Conservation (phyloP, 2,888 invertebrate genomes). For the Metalampra italica region DNA sequence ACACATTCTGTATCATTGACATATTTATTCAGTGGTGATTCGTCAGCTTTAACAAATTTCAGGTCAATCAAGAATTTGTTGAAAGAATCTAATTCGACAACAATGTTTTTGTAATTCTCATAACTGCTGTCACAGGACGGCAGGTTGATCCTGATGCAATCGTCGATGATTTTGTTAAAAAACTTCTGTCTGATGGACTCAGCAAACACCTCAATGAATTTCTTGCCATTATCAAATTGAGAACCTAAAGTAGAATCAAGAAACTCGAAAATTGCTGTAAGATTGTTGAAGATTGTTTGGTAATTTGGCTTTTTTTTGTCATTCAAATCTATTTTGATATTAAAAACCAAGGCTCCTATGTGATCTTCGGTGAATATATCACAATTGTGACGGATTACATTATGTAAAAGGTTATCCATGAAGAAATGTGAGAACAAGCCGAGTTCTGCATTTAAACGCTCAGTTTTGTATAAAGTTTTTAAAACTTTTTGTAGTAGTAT, state of each 20-base stretch:
- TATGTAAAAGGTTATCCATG: slow-evolving; percentile 54
- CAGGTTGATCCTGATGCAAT: slow-evolving; percentile 61
- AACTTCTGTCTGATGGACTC: slow-evolving; percentile 58
- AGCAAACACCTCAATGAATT: slow-evolving; percentile 62
- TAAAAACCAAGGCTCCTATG: slow-evolving; percentile 61
- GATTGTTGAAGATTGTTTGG: slow-evolving; percentile 64
- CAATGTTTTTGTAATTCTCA: slow-evolving; percentile 59
- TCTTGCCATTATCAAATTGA: slow-evolving; percentile 54
- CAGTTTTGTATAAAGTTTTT: slow-evolving; percentile 55
- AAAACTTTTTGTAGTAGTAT: slow-evolving; percentile 54
- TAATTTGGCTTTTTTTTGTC: slow-evolving; percentile 54
- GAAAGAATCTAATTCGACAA: slow-evolving; percentile 61
- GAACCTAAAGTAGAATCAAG: slow-evolving; percentile 62
- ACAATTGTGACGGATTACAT: slow-evolving; percentile 64
- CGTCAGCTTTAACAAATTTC: slow-evolving; percentile 55
- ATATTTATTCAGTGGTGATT: slow-evolving; percentile 64
- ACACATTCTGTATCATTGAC: slow-evolving; percentile 65
- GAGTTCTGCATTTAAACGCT: slow-evolving; percentile 62
- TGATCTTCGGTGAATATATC: slow-evolving; percentile 65
- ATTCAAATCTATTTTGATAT: slow-evolving; percentile 58
- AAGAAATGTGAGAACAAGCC: slow-evolving; percentile 67
- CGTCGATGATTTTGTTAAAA: slow-evolving; percentile 64
- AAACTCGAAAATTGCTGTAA: slow-evolving; percentile 69
- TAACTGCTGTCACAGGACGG: slow-evolving; percentile 64
- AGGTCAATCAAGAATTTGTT: slow-evolving; percentile 67